These are phyloP conservation scores for Chirona hameri DNA, from an alignment of 2,888 invertebrate species.

Conservation along the genomic window DNA sequence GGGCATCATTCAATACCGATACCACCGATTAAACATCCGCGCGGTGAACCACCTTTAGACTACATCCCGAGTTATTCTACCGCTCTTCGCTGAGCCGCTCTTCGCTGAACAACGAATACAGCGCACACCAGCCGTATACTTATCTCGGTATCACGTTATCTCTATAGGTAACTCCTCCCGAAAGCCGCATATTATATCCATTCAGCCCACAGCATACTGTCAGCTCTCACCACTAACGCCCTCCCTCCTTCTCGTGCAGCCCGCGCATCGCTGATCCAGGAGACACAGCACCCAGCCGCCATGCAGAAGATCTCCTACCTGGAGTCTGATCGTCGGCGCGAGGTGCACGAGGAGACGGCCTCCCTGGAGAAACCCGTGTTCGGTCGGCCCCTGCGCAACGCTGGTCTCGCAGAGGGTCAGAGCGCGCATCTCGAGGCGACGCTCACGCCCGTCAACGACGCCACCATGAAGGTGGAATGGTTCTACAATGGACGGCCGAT, in stretches of 20 bases:
- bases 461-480: slow-evolving; percentile 98
- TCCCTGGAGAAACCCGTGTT: slow-evolving; percentile 86
- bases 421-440: slow-evolving; percentile 91
- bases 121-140: too few species aligned
- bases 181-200: too few species aligned
- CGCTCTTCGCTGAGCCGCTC: too few species aligned
- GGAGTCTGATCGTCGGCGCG: slow-evolving; percentile 38
- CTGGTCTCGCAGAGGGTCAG: slow-evolving; percentile 76
- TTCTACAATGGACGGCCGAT: slow-evolving; percentile 91
- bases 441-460: slow-evolving; percentile 93
- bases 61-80: too few species aligned
- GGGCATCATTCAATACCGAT: too few species aligned
- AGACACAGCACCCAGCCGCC: slow-evolving; percentile 40
- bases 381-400: slow-evolving; percentile 78
- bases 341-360: slow-evolving; percentile 55
- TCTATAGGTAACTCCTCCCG: too few species aligned
- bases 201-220: too few species aligned
- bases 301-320: slow-evolving; percentile 55
- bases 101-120: too few species aligned
- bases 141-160: too few species aligned
- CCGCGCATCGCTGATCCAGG: slow-evolving; percentile 39
- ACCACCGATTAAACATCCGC: too few species aligned
- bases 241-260: slow-evolving; percentile 32
- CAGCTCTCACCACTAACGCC: neutral
- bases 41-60: too few species aligned